Evolutionary conservation across 1,140 invertebrate genomes (phyloP).

Genomic region (Lucilia cuprina): DNA sequence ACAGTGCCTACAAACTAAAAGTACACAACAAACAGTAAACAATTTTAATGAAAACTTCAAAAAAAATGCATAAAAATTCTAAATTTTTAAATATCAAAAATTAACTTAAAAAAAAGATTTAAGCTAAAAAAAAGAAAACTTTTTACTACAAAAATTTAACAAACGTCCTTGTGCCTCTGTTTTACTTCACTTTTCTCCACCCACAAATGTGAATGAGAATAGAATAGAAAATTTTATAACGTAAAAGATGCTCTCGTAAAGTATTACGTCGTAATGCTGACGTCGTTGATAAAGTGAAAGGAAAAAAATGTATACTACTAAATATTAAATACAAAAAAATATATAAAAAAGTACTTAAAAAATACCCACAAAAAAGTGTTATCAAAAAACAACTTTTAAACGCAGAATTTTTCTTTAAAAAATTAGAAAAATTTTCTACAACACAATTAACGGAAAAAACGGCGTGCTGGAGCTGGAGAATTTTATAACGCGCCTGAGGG

Average conservation of each 20-base stretch:
- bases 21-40: background rate
- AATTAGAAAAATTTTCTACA: background rate
- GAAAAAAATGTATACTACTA: background rate
- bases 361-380: background rate
- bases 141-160: background rate
- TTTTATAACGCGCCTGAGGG: constrained; percentile 28
- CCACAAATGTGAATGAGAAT: constrained; percentile 12
- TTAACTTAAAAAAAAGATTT: too few species aligned
- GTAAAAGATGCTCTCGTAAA: background rate
- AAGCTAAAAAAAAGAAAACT: too few species aligned
- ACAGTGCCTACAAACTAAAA: background rate
- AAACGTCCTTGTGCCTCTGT: constrained; percentile 15
- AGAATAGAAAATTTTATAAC: constrained; percentile 5
- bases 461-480: constrained; percentile 38
- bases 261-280: constrained; percentile 26
- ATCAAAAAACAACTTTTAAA: background rate
- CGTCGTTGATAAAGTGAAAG: constrained; percentile 6
- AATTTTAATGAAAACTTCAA: background rate
- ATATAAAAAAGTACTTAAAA: background rate
- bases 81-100: too few species aligned
- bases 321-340: constrained; percentile 13
- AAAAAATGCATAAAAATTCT: constrained; percentile 1
- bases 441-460: background rate
- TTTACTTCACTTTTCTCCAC: background rate
- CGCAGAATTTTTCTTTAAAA: background rate